phyloP scores from a whole-genome alignment of 1,140 invertebrate genomes.

The Drosophila melanica region DNA sequence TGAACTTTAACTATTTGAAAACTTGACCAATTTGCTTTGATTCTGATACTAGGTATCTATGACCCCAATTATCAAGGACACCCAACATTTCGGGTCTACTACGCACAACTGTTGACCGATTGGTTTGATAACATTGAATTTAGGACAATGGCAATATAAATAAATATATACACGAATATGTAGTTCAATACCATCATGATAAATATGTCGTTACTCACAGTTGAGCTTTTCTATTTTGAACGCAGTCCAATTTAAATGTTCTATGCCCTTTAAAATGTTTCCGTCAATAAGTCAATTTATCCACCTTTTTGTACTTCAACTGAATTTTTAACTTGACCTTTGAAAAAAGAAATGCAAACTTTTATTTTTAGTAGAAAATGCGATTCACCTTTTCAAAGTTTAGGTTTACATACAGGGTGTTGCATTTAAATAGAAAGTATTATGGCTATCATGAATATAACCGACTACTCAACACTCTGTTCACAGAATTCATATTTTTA shows the following conservation, averaged over 20 bases:
- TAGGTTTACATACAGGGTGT: constrained; percentile 6
- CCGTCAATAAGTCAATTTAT: neutral
- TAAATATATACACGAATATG: neutral
- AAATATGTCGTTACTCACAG: neutral
- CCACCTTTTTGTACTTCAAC: neutral
- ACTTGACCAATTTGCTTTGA: constrained; percentile 33
- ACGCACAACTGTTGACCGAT: constrained; percentile 12
- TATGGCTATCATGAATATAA: too few relatives aligned
- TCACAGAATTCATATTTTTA: too few relatives aligned
- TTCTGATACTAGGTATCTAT: neutral
- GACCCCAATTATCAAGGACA: constrained; percentile 34
- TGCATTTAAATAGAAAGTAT: too few relatives aligned
- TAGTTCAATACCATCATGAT: constrained; percentile 1
- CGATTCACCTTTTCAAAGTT: neutral
- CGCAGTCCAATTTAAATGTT: neutral
- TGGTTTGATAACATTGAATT: constrained; percentile 7
- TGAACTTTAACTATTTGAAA: constrained; percentile 32
- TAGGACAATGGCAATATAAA: constrained; percentile 1
- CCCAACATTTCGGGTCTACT: neutral
- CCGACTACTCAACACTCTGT: too few relatives aligned
- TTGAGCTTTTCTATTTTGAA: neutral
- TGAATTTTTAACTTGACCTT: constrained; percentile 13
- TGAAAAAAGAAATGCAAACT: neutral
- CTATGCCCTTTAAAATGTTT: neutral
- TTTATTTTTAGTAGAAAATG: neutral